Evolutionary conservation across 1,140 invertebrate species (phyloP).

Genomic region (Globodera rostochiensis): DNA sequence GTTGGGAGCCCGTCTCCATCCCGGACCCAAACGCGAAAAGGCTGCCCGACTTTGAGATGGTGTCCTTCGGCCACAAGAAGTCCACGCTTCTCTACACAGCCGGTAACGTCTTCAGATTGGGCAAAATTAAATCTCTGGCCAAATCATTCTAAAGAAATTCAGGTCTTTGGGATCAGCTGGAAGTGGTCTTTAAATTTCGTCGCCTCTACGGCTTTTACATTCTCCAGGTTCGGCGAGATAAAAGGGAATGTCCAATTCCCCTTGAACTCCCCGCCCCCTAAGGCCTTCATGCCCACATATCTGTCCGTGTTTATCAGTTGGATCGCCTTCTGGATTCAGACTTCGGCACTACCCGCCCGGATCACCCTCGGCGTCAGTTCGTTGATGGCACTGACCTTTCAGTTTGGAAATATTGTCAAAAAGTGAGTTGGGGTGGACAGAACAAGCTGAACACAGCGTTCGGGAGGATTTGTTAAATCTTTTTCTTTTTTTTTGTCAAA

Average conservation of each 20-base stretch:
- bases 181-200: slow-evolving; percentile 60
- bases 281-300: slow-evolving; percentile 44
- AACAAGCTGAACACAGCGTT: neutral
- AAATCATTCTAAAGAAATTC: slow-evolving; percentile 6
- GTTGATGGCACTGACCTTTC: slow-evolving; percentile 57
- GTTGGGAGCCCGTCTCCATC: slow-evolving; percentile 64
- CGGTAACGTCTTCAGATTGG: slow-evolving; percentile 30
- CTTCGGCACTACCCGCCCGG: slow-evolving; percentile 61
- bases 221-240: slow-evolving; percentile 46
- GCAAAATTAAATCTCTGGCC: neutral
- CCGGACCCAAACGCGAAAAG: slow-evolving; percentile 61
- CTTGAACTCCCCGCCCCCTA: slow-evolving; percentile 26
- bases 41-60: slow-evolving; percentile 62
- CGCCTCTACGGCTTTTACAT: slow-evolving; percentile 63
- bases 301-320: slow-evolving; percentile 52
- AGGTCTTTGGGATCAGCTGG: slow-evolving; percentile 62
- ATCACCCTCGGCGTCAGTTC: slow-evolving; percentile 60
- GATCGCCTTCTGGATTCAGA: slow-evolving; percentile 65
- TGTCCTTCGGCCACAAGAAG: slow-evolving; percentile 51
- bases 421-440: slow-evolving; percentile 27
- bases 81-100: slow-evolving; percentile 61
- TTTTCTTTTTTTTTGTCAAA: neutral
- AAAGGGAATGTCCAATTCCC: neutral
- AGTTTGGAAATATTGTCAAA: slow-evolving; percentile 65
- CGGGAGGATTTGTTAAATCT: neutral